Base-by-base conservation (phyloP, 2,888 invertebrate genomes). In the Hemaris fuciformis region DNA sequence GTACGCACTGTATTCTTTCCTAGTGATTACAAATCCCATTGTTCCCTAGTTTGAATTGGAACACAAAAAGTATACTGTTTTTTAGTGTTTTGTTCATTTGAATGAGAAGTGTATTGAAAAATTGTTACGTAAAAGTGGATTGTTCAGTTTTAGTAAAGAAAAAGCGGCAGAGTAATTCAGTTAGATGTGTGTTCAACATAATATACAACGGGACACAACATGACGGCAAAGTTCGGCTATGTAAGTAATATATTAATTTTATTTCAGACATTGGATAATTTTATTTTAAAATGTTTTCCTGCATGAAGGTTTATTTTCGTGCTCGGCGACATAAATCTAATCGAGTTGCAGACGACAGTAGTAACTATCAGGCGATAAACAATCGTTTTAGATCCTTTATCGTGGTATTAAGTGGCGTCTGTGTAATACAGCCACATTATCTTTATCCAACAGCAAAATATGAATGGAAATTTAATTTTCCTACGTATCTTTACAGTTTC, bases 211-310 rank as follows among this genome's bases (percentile, higher is more conserved):
- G 89, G 86, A 89, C 91, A 89, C 92, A 93, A 91, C 93, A 93
- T 93, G 93, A 93, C 93, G 93, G 93, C 92, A 93, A 93, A 92
- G 91, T 91, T 92, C 86, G 92, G 93, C 93, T 93, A 93, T 93
- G 93, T 93, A 82, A 88, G 93, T 93, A 70, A 22, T 57, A 10
- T 41, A 18, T 43, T 34, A 48, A 62, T 56, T 42, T 60, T 62
- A 65, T 62, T 62, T 23, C 45, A 25, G 13, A 31, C 10, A 15
- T 4, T 31, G 4, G 43, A 31, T 27, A 45, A 48, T 48, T 4
- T 41, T 23, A n/a, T 25, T 48, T 25, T 25, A 10, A 38, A 22
- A 23, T 25, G 8, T 59, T 23, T 34, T 25, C 25, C 10, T 20
- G 18, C 3, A 18, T 20, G 13, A 2, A 48, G 41, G 25, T 34